phyloP scores from a whole-genome alignment of 2,113 vertebrate genomes.

The Smithornis capensis region DNA sequence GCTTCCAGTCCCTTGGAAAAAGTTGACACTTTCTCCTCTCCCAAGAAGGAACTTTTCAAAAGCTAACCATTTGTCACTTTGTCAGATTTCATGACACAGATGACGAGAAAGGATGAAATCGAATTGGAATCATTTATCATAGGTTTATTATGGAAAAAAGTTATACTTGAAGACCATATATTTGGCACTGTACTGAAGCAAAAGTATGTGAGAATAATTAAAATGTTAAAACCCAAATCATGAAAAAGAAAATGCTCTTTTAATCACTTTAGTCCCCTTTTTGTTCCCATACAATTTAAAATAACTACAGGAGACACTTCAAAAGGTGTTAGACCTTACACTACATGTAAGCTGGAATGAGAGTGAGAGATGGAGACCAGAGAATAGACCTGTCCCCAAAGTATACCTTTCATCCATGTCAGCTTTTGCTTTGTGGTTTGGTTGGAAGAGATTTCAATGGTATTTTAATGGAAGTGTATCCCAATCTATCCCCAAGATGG shows the following conservation, averaged over 20 bases:
- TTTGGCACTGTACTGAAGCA: not conserved
- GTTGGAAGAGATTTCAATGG: not conserved
- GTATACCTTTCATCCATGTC: not conserved
- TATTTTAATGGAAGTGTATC: not conserved
- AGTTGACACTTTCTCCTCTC: not conserved
- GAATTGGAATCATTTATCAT: slow-evolving; percentile 13
- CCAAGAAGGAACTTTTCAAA: not conserved
- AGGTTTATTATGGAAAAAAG: slow-evolving; percentile 15
- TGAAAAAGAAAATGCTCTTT: slow-evolving; percentile 2
- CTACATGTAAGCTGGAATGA: not conserved
- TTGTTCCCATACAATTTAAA: not conserved
- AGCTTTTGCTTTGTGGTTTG: not conserved
- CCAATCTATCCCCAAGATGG: not conserved
- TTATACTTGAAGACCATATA: slow-evolving; percentile 19
- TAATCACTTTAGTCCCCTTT: not conserved
- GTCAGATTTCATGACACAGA: not conserved
- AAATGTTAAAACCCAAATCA: slow-evolving; percentile 1
- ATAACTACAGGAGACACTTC: not conserved
- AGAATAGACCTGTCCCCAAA: not conserved
- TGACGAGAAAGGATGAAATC: not conserved
- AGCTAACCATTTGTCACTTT: not conserved
- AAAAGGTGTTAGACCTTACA: not conserved
- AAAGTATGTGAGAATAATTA: slow-evolving; percentile 14
- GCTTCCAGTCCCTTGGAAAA: not conserved
- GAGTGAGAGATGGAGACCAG: not conserved